Base-by-base conservation (phyloP, 2,797 vertebrate species). In the Synanceia verrucosa region DNA sequence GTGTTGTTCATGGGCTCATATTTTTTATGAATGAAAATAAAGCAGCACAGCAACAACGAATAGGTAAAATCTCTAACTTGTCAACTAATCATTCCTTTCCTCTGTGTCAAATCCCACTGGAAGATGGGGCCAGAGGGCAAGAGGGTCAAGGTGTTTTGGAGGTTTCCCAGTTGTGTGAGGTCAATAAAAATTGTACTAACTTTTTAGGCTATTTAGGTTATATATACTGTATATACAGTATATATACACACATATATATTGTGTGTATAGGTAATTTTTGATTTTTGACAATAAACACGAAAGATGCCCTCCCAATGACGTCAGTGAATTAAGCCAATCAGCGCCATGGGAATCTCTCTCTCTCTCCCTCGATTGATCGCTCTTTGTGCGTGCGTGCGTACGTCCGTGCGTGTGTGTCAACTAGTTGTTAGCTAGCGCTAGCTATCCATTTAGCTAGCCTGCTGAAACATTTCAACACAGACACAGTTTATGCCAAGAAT, bases 371-470 rank as follows among this genome's bases (percentile, higher is more conserved):
- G 14, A 31, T 51, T 65, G 47, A 41, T 70, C 70, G 19, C 55
- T 53, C 62, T 24, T 19, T 33, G 47, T 80, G 61, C 56, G 70
- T 61, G 44, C 58, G 60, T 37, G 41, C 65, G 48, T 64, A 65
- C 44, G 43, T 67, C 24, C 68, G 77, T 62, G 81, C 29, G 65
- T 65, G 72, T 78, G 85, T 82, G 89, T 91, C 86, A 92, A 88
- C 84, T 90, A 85, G 82, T 86, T 89, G 86, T 85, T 91, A 90
- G 92, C 89, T 76, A 61, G 64, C 53, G 78, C 80, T 90, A 89
- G 90, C 89, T 86, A 37, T 51, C 48, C 76, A 69, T 75, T 68
- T 31, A 86, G 84, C 83, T 86, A 87, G 86, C 85, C 79, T 48
- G 70, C 50, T 73, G 66, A 83, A 86, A 88, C 67, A 83, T 80